Evolutionary conservation across 1,140 invertebrate genomes (phyloP), one percentile per base, ranked within the genome.

Genomic region (Aphis gossypii): DNA sequence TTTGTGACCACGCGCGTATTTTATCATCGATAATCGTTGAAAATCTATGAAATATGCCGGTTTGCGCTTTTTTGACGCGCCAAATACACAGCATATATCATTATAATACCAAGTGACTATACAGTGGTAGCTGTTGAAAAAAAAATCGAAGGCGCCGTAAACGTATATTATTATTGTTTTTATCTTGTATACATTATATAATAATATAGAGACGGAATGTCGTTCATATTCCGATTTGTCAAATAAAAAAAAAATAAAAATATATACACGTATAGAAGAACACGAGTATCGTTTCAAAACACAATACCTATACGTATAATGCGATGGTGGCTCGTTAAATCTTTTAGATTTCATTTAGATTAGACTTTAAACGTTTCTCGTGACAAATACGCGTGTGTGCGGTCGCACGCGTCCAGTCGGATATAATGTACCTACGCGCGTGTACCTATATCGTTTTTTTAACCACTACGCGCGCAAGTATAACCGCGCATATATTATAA

Each of bases 261-360:
- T 1, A 88, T 4, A 88, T 84, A 84, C 48, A 23, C 30, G 38
- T 41, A 86, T 11, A 46, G 23, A 30, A 30, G 25, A 84, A 84
- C 86, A 41, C 0, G 20, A 48, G 87, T 38, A 89, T 56, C 86
- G 88, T 56, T 86, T 48, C 84, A 44, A 86, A 89, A 89, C 88
- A 56, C 88, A 89, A 89, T 89, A 56, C 88, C 35, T 18, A 6
- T 18, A 6, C n/a, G 30, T 68, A n/a, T 60, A 60, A 14, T n/a
- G 5, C 87, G 87, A 48, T 68, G 89, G 89, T 68, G 89, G 89
- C 89, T 90, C 89, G 89, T 90, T 90, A 90, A 90, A 68, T 90
- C 89, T 25, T 90, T 68, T 90, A 90, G 89, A 90, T 90, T 90
- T 90, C 89, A 44, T 90, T 68, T 90, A 60, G 89, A 90, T 90